Conservation (phyloP, 2,888 invertebrate species). For the Melipona beecheii region DNA sequence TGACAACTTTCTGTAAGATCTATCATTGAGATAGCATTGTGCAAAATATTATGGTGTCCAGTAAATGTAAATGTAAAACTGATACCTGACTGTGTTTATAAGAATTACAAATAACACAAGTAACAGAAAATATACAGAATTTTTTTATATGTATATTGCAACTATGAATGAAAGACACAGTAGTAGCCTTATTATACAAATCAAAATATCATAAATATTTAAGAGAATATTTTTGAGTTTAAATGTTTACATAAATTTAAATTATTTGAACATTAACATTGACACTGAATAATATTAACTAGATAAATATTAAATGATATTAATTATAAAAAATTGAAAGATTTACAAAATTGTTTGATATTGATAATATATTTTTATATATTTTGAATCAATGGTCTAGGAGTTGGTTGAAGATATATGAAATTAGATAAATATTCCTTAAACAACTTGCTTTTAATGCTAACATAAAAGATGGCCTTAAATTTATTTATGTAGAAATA, state of each 20-base stretch:
- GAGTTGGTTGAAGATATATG: background rate
- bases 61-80: slow-evolving; percentile 3
- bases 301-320: background rate
- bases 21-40: background rate
- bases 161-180: background rate
- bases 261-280: background rate
- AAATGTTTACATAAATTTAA: background rate
- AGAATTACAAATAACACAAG: slow-evolving; percentile 2
- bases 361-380: background rate
- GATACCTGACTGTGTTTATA: slow-evolving; percentile 6
- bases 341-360: background rate
- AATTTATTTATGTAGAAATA: background rate
- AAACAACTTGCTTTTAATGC: background rate
- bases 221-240: background rate
- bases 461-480: too few relatives aligned
- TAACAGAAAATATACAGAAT: background rate
- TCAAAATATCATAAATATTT: background rate
- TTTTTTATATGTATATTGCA: background rate
- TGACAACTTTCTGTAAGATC: background rate
- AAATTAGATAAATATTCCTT: background rate
- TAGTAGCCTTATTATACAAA: background rate
- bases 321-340: background rate
- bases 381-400: background rate
- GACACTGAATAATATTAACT: background rate
- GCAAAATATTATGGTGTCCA: background rate